phyloP scores from a whole-genome alignment of 2,797 vertebrate genomes.

The Macrochelys suwanniensis region DNA sequence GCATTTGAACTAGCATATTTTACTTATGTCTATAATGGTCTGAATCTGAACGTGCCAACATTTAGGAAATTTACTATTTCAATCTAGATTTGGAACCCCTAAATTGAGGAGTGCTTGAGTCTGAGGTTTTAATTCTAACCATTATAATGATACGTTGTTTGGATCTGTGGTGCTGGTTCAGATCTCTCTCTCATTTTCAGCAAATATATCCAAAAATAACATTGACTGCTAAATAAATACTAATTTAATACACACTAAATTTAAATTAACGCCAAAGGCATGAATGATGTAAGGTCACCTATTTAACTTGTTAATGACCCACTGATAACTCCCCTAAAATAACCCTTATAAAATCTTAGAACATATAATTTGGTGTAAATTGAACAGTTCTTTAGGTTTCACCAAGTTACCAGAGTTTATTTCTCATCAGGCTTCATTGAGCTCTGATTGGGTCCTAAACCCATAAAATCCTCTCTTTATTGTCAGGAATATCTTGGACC shows the following conservation, averaged over 20 bases:
- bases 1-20: too few relatives aligned
- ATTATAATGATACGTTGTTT: not conserved
- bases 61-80: too few relatives aligned
- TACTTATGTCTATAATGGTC: too few relatives aligned
- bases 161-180: not conserved
- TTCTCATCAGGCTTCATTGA: not conserved
- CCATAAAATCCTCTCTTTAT: not conserved
- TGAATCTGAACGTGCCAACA: too few relatives aligned
- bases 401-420: not conserved
- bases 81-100: too few relatives aligned
- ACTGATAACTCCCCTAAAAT: not conserved
- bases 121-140: not conserved
- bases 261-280: not conserved
- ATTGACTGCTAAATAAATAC: not conserved
- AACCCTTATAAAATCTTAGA: not conserved
- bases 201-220: not conserved
- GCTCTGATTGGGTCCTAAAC: not conserved
- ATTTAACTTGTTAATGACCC: not conserved
- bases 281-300: not conserved
- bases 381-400: not conserved
- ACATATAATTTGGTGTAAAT: not conserved
- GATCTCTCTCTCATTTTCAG: not conserved
- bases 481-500: not conserved
- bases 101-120: not conserved
- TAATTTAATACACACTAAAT: not conserved